These are phyloP conservation scores for Amphipyra berbera DNA, from an alignment of 2,888 invertebrate genomes.

Conservation along the genomic window DNA sequence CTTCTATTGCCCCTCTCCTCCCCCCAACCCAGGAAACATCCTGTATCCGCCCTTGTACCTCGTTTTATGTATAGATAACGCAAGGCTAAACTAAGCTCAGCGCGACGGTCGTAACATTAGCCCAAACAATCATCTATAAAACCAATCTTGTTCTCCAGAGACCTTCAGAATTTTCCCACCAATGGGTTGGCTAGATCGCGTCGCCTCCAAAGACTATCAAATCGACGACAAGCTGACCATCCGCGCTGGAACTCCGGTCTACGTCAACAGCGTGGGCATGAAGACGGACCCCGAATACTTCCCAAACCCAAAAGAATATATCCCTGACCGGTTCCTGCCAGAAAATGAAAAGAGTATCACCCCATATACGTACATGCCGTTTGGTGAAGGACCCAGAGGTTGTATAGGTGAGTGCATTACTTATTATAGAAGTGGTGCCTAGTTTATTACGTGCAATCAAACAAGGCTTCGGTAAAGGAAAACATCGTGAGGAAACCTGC, in stretches of 20 bases:
- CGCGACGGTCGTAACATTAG: too few species aligned
- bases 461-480: too few species aligned
- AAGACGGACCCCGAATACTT: slow-evolving; percentile 83
- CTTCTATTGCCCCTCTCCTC: too few species aligned
- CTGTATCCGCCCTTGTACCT: too few species aligned
- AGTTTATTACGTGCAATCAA: too few species aligned
- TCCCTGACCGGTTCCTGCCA: slow-evolving; percentile 88
- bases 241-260: slow-evolving; percentile 68
- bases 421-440: too few species aligned
- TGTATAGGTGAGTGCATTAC: slow-evolving; percentile 86
- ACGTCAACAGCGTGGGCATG: slow-evolving; percentile 68
- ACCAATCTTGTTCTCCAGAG: slow-evolving; percentile 58
- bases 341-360: slow-evolving; percentile 83
- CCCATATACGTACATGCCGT: slow-evolving; percentile 82
- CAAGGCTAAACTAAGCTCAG: too few species aligned
- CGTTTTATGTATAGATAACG: too few species aligned
- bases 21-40: too few species aligned
- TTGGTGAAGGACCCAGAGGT: slow-evolving; percentile 90
- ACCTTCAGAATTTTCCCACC: slow-evolving; percentile 69
- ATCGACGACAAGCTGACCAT: slow-evolving; percentile 70
- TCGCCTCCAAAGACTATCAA: slow-evolving; percentile 62
- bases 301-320: slow-evolving; percentile 86
- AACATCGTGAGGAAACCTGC: too few species aligned
- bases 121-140: too few species aligned
- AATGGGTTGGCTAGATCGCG: slow-evolving; percentile 77